Base-by-base conservation (phyloP, 2,797 vertebrate species). In the Hybognathus amarus region DNA sequence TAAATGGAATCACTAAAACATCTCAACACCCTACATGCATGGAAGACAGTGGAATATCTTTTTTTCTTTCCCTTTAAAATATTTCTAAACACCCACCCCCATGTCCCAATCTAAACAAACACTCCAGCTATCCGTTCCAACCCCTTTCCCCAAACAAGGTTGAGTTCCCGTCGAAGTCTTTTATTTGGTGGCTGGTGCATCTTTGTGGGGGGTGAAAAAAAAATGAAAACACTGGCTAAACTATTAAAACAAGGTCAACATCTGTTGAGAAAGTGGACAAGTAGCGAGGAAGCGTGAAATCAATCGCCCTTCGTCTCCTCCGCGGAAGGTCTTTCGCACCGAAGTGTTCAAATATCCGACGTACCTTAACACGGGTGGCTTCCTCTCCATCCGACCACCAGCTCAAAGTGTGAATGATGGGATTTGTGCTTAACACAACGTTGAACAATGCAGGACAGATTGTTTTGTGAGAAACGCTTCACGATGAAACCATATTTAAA, bases 1-100 rank as follows among this genome's bases (percentile, higher is more conserved):
- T 90, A 94, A 94, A 92, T 90, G 88, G 56, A 87, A 91, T 86
- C 38, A 87, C 83, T 88, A 91, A 90, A 90, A 94, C 92, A 92
- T 91, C 91, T 94, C 93, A 89, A 93, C 93, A 93, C 93, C 89
- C 91, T 92, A 94, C 94, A 95, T 95, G 94, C 94, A 94, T 94
- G 94, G 93, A 95, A 95, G 94, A 95, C 94, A 83, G 91, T 94
- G 91, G 94, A 94, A 88, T 92, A 91, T 93, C 91, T 93, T 93
- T 90, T 83, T 91, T 90, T 92, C 89, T 80, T 27, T 56, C 64
- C 66, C 20, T 45, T 87, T 61, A 64, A 82, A 70, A 83, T 92
- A 91, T 90, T 89, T 90, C 90, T 91, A 88, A 88, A 27, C 89
- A 92, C 74, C 83, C 74, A 56, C 71, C 73, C 54, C 54, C 54